Evolutionary conservation across 2,888 invertebrate genomes (phyloP), one percentile per base, ranked within the genome.

Genomic region (Andrena bicolor): DNA sequence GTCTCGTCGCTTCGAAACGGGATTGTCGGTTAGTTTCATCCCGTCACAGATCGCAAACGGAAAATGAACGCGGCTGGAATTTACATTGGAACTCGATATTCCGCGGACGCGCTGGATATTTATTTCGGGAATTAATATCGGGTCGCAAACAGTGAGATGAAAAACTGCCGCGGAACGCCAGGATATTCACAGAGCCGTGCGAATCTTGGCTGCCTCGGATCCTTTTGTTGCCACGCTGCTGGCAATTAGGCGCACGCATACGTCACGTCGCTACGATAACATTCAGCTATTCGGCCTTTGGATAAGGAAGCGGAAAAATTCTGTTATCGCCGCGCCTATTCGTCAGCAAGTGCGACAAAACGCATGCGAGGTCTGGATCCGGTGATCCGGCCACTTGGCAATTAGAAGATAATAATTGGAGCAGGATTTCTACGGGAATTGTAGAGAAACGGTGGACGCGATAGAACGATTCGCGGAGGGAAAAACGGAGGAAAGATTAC

Each of bases 181-280:
- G 32, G 73, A 64, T 72, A 73, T 77, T 68, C 61, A 56, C 35
- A 0, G 6, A 7, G n/a, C 49, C 66, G 71, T 26, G 77, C 56
- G 71, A 71, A 80, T 48, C 30, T 30, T 26, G 63, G 2, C 35
- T 53, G 48, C 20, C 23, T 4, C 41, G 41, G 58, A 26, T 7
- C 16, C 26, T 56, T 64, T 30, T 48, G 63, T 23, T 49, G 73
- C 49, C 28, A 26, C 26, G 32, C 49, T 20, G 28, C 60, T 60
- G 80, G 80, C 73, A 85, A 81, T 81, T 76, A 51, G 86, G 83
- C 41, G 41, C 41, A 41, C 16, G 41, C 41, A 4, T 87, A 84
- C 89, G 89, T 90, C 89, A 83, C 70, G 88, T 87, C 83, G 80
- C 65, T 75, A 76, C 84, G 92, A 92, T 92, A 92, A 91, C 88